These are phyloP conservation scores for Chiridota heheva DNA, from an alignment of 35 echinoderm and acorn worm genomes.

Conservation along the genomic window DNA sequence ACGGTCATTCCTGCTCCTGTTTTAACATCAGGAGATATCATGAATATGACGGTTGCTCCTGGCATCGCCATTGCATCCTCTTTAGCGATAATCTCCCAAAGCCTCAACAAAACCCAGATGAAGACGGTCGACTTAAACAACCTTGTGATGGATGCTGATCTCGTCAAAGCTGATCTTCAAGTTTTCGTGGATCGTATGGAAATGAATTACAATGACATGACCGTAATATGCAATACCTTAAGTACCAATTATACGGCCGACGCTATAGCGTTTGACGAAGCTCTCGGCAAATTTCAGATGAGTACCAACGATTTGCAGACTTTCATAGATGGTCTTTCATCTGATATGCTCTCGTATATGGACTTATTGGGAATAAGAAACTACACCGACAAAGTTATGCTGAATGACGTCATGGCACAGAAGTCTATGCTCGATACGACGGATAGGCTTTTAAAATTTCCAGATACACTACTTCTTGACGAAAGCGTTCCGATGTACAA, in stretches of 20 bases:
- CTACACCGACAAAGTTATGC: conserved; percentile 13
- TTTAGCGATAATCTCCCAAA: conserved; percentile 45
- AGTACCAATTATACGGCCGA: background rate
- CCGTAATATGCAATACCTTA: background rate
- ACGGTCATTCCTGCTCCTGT: conserved; percentile 23
- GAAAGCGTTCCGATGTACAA: conserved; percentile 4
- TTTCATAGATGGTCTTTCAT: conserved; percentile 23
- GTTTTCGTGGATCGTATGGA: conserved; percentile 50
- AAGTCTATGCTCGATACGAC: conserved; percentile 2
- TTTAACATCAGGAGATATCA: conserved; percentile 50
- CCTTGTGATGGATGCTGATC: conserved; percentile 22
- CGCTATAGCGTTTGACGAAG: background rate
- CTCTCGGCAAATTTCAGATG: background rate
- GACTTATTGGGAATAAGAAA: conserved; percentile 18
- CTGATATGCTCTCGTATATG: background rate
- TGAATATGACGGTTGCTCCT: conserved; percentile 66
- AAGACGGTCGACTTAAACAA: conserved; percentile 69
- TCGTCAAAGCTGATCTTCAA: conserved; percentile 54
- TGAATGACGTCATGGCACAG: background rate
- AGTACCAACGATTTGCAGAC: conserved; percentile 15
- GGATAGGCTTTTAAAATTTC: background rate
- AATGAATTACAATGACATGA: background rate
- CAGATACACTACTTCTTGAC: conserved; percentile 6
- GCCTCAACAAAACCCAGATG: conserved; percentile 47
- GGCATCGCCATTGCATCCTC: conserved; percentile 66